phyloP scores from a whole-genome alignment of 2,113 vertebrate species.

The Clarias macrocephalus region DNA sequence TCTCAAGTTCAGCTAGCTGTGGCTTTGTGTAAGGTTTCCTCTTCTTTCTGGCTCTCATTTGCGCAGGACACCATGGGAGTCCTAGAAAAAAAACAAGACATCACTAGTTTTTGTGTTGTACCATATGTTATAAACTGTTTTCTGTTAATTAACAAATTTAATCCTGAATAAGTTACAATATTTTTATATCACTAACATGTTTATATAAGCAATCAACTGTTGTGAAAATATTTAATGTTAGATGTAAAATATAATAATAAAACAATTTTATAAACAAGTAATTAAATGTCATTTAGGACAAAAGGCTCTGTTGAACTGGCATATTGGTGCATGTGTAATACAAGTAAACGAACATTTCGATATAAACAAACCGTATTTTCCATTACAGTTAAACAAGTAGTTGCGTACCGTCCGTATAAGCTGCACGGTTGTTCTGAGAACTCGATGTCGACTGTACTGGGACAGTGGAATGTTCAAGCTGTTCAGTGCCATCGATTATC shows the following conservation, averaged over 20 bases:
- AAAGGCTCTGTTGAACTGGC: background rate
- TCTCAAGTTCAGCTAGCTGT: constrained; percentile 91
- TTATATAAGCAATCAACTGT: background rate
- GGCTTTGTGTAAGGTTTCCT: constrained; percentile 92
- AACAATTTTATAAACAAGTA: background rate
- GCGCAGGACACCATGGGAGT: constrained; percentile 85
- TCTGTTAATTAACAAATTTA: background rate
- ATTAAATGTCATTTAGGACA: background rate
- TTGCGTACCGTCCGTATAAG: constrained; percentile 84
- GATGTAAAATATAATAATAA: background rate
- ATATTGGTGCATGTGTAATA: background rate
- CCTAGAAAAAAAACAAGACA: constrained; percentile 66
- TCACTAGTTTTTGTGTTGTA: background rate
- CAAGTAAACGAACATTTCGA: background rate
- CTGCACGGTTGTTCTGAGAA: constrained; percentile 80
- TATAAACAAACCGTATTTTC: background rate
- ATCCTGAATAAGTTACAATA: background rate
- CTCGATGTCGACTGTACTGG: constrained; percentile 76
- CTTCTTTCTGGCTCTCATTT: constrained; percentile 86
- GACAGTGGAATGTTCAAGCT: constrained; percentile 81
- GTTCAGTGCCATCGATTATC: constrained; percentile 77
- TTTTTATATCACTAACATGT: background rate
- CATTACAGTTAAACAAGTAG: constrained; percentile 34
- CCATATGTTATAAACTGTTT: background rate
- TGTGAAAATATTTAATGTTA: background rate